A percentile compares a stretch with the other conserved stretches of the same genome.
Conservation (phyloP, 2,888 invertebrate genomes). For the Dasypolia templi region DNA sequence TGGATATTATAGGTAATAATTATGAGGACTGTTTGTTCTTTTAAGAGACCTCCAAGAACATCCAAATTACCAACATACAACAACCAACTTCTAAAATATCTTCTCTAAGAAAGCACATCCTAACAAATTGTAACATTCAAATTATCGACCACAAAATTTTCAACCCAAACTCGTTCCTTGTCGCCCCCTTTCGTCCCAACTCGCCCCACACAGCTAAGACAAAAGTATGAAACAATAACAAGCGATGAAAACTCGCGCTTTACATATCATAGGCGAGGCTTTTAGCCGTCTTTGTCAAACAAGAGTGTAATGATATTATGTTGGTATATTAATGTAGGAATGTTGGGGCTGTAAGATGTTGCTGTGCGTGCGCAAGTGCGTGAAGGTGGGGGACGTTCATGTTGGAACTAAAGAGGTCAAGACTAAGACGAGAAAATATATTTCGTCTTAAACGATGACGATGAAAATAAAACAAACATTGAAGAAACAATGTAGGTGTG, state of each 20-base stretch:
- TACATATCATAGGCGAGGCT: conserved; percentile 62
- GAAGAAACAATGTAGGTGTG: too few species aligned
- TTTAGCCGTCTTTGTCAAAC: conserved; percentile 63
- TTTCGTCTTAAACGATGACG: neutral
- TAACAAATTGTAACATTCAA: conserved; percentile 37
- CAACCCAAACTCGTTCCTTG: conserved; percentile 5
- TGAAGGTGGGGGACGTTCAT: neutral
- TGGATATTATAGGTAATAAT: neutral
- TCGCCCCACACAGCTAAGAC: conserved; percentile 45
- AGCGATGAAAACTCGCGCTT: conserved; percentile 57
- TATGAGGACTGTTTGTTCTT: neutral
- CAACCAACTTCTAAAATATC: neutral
- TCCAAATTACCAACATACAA: neutral
- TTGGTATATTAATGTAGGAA: conserved; percentile 61
- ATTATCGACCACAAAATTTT: conserved; percentile 51
- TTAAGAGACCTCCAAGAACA: neutral
- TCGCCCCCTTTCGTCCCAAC: conserved; percentile 13
- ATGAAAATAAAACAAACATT: too few species aligned
- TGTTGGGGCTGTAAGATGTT: conserved; percentile 55
- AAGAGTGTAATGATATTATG: conserved; percentile 59
- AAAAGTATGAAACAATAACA: conserved; percentile 65
- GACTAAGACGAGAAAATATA: neutral
- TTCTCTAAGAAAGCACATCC: neutral
- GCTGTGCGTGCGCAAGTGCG: conserved; percentile 20
- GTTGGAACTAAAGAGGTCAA: neutral